These are phyloP conservation scores for Hypotaenidia okinawae DNA, from an alignment of 2,797 vertebrate genomes.

Conservation along the genomic window DNA sequence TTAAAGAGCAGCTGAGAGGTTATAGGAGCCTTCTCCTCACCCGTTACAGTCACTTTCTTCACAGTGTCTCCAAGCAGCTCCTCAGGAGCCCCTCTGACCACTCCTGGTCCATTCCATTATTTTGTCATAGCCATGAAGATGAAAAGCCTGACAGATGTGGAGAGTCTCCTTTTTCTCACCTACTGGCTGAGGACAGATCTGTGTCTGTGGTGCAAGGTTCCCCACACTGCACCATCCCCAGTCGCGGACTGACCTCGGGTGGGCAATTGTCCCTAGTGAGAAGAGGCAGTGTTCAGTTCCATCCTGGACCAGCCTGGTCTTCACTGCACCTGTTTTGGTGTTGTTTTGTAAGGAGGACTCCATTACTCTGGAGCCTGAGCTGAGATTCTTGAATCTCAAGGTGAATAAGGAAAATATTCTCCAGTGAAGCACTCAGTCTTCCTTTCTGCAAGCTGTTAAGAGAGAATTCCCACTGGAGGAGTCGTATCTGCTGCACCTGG, in stretches of 20 bases:
- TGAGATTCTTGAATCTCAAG: background rate
- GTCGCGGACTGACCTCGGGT: background rate
- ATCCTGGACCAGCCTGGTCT: background rate
- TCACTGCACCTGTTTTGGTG: background rate
- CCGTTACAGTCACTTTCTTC: background rate
- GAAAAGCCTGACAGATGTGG: background rate
- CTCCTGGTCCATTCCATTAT: background rate
- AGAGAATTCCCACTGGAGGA: background rate
- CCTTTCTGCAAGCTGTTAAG: background rate
- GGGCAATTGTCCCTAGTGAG: fast-evolving
- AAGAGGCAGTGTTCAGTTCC: background rate
- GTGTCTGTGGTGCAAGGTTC: background rate
- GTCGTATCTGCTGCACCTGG: background rate
- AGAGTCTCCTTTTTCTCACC: background rate
- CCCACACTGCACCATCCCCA: background rate
- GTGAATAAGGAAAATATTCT: background rate
- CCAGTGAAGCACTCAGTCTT: background rate
- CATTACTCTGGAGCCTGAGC: background rate
- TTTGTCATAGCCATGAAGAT: background rate
- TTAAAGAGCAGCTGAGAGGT: background rate
- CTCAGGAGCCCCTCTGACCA: background rate
- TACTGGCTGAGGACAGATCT: background rate
- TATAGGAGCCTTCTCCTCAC: background rate
- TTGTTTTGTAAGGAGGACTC: background rate
- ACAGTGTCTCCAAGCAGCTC: background rate